Base-by-base conservation (phyloP, 1,140 invertebrate species). In the Drosophila punjabiensis region DNA sequence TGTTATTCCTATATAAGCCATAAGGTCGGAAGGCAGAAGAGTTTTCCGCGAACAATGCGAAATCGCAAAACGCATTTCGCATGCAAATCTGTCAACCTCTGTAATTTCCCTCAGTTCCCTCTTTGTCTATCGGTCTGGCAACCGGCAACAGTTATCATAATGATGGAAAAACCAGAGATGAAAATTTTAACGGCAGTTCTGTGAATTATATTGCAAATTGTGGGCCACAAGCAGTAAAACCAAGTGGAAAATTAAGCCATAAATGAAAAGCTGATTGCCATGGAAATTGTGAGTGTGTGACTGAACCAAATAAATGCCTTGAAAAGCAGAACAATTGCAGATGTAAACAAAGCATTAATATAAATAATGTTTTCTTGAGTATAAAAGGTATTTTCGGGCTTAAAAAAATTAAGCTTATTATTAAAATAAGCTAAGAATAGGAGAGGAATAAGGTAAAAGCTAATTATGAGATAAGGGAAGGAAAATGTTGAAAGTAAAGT, bases 71-170 rank as follows among this genome's bases (percentile, higher is more conserved):
- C 70, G 53, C 69, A 43, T 69, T 67, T 81, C 59, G 37, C 45
- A 61, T 59, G 67, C 63, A 76, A 76, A 81, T 77, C 66, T 79
- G 79, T 81, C 79, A 76, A 64, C 73, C 30, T 28, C 59, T 18
- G 64, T 64, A 33, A 64, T 67, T 45, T 65, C 48, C 58, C 53
- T 10, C 61, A 10, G 0, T 4, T 2, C 35, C 18, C 33, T 30
- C 20, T 13, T 13, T 10, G 1, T 11, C 24, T 5, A 8, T n/a
- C 8, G 8, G n/a, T n/a, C n/a, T n/a, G n/a, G n/a, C n/a, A n/a
- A n/a, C n/a, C n/a, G n/a, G n/a, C n/a, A 64, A 67, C 81, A 45
- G 81, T 84, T 83, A 83, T 69, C 75, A 83, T 83, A 83, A 82
- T 79, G 76, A 79, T 68, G 81, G 55, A 61, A 82, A 76, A 76